A percentile compares a stretch with the other conserved stretches of the same genome.
Conservation (phyloP, 2,888 invertebrate species). For the Amphimallon solstitiale region DNA sequence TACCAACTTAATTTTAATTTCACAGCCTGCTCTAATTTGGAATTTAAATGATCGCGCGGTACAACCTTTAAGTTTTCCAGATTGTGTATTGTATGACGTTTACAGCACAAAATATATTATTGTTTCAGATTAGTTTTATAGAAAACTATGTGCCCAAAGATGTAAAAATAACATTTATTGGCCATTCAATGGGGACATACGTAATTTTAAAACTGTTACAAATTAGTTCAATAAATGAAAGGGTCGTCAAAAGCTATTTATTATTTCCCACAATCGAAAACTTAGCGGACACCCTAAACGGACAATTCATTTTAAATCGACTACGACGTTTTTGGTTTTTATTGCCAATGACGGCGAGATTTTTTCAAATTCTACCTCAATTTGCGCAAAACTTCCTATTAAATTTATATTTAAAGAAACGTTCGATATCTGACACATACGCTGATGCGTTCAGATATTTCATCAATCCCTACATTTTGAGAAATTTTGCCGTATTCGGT, state of each 20-base stretch:
- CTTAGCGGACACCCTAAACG: conserved; percentile 71
- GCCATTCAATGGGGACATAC: conserved; percentile 91
- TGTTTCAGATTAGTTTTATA: conserved; percentile 70
- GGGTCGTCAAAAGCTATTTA: conserved; percentile 72
- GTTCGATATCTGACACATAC: neutral
- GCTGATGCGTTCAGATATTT: neutral
- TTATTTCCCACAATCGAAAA: conserved; percentile 88
- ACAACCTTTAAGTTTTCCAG: too few relatives aligned
- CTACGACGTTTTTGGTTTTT: too few relatives aligned
- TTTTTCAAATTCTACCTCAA: too few relatives aligned
- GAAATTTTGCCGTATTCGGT: neutral
- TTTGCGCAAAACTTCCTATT: too few relatives aligned
- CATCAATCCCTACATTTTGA: neutral
- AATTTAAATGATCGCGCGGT: too few relatives aligned
- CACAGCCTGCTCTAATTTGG: too few relatives aligned
- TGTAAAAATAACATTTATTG: conserved; percentile 79
- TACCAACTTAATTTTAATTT: too few relatives aligned
- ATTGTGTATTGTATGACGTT: too few relatives aligned
- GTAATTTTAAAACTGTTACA: conserved; percentile 78
- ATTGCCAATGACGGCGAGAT: too few relatives aligned
- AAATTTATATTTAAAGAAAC: too few relatives aligned
- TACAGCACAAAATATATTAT: too few relatives aligned
- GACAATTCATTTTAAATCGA: too few relatives aligned
- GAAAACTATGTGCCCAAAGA: conserved; percentile 74
- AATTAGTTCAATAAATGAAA: conserved; percentile 65